Evolutionary conservation across 2,797 vertebrate species (phyloP), one percentile per base, ranked within the genome.

Genomic region (Semaprochilodus insignis): DNA sequence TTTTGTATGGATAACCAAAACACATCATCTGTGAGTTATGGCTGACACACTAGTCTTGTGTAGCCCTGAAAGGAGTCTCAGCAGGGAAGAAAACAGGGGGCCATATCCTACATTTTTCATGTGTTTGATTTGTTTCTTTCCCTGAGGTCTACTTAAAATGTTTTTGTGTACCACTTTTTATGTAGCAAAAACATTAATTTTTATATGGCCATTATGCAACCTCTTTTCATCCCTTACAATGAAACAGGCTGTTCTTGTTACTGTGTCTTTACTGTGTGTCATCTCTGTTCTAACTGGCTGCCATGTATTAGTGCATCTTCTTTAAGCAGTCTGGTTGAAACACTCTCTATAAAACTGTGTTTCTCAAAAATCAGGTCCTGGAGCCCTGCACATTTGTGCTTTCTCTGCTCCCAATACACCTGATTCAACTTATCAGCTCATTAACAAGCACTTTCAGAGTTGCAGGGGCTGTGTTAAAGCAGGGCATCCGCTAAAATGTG

Each of bases 1-100:
- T 74, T 81, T 83, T 78, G 77, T 85, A 74, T 36, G 74, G 84
- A 79, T 81, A 72, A 85, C 81, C 79, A 87, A 85, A 80, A 86
- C 88, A 80, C 23, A 60, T 76, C 74, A 74, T 76, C 36, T 44
- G 34, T 17, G n/a, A 23, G 57, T 60, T 76, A 40, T 36, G 21
- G 72, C 72, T 74, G 72, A 74, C 72, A 74, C 27, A 19, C 5
- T 62, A 75, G 55, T 59, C 34, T 40, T 74, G 31, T 60, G 31
- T 34, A 60, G 31, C 34, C 55, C 34, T 75, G 73, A 13, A 44
- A 17, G 31, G 7, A 34, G n/a, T 74, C 72, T 19, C 36, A 59
- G 21, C 6, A 21, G n/a, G 25, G 23, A 54, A 36, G 73, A 59
- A 74, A 70, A 25, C 8, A 44, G n/a, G 13, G n/a, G 44, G 11